Percentiles rank a stretch among this genome's conserved stretches.
These are phyloP conservation scores for Chiridota heheva DNA, from an alignment of 35 echinoderm and acorn worm species.

Conservation along the genomic window DNA sequence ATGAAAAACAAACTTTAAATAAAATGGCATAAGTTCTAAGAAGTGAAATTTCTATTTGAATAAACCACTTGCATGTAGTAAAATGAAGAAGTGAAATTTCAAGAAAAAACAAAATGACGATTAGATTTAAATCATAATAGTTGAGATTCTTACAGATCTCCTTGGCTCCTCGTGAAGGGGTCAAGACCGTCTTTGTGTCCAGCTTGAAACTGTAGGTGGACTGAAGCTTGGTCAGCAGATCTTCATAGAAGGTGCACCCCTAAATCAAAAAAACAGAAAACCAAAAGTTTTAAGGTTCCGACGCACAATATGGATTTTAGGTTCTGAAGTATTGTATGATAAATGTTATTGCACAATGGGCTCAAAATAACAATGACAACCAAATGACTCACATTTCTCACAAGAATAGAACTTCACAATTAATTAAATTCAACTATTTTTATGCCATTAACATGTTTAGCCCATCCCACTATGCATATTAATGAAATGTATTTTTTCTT, in stretches of 20 bases:
- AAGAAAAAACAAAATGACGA: background rate
- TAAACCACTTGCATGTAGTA: too few relatives aligned
- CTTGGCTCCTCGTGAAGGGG: conserved; percentile 82
- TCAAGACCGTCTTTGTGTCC: conserved; percentile 62
- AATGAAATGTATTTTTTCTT: background rate
- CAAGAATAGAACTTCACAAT: too few relatives aligned
- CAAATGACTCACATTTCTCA: too few relatives aligned
- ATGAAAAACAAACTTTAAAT: too few relatives aligned
- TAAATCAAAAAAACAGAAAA: conserved; percentile 45
- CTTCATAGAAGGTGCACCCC: conserved; percentile 87
- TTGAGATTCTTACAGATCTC: conserved; percentile 62
- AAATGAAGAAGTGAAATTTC: background rate
- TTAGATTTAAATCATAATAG: background rate
- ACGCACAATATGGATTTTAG: too few relatives aligned
- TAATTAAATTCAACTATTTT: too few relatives aligned
- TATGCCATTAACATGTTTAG: too few relatives aligned
- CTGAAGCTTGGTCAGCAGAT: conserved; percentile 77
- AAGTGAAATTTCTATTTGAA: background rate
- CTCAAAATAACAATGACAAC: too few relatives aligned
- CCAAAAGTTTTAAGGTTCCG: background rate
- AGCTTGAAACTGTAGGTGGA: conserved; percentile 79
- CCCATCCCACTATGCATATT: too few relatives aligned
- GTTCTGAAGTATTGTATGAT: too few relatives aligned
- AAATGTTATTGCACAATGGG: too few relatives aligned
- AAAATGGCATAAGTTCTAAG: too few relatives aligned